Base-by-base conservation (phyloP, 2,888 invertebrate genomes). In the Drosophila niveifrons region DNA sequence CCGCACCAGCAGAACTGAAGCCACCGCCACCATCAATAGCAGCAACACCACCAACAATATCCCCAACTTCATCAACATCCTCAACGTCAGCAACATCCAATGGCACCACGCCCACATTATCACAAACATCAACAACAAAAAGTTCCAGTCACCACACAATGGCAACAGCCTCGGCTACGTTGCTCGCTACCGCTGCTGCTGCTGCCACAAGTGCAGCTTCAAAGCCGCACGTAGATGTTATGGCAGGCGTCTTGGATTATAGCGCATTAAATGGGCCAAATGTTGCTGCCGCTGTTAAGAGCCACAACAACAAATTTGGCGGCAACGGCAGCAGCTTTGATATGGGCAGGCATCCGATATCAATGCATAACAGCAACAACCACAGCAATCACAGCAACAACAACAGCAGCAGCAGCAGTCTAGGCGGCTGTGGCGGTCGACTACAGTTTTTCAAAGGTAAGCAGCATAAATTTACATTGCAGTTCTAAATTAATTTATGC, bases 401-500 rank as follows among this genome's bases (percentile, higher is more conserved):
- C n/a, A 36, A 36, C 36, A 36, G 11, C 58, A 76, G 73, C 68
- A 78, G 66, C 69, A 80, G 70, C 67, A 74, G 67, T 51, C 79
- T 80, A 69, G 70, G 76, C 18, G 87, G 80, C 55, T 86, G 81
- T 69, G 92, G 92, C 50, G 92, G 92, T 66, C 90, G 92, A 62
- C 88, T 92, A 76, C 92, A 92, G 85, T 92, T 92, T 80, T 92
- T 92, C 64, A 92, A 92, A 91, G 92, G 92, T 92, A 84, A 75
- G 31, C 4, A 46, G 28, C 46, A 36, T 46, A 28, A 8, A 31
- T 18, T 3, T 2, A 13, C 23, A 43, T 29, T 31, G n/a, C 31
- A 39, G 13, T 41, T 13, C 8, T 2, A 2, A 7, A 29, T 39
- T 41, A 17, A 2, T 13, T 17, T n/a, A 31, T 31, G 3, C 3